Base-by-base conservation (phyloP, 2,888 invertebrate genomes). In the Bruchidius siliquastri region DNA sequence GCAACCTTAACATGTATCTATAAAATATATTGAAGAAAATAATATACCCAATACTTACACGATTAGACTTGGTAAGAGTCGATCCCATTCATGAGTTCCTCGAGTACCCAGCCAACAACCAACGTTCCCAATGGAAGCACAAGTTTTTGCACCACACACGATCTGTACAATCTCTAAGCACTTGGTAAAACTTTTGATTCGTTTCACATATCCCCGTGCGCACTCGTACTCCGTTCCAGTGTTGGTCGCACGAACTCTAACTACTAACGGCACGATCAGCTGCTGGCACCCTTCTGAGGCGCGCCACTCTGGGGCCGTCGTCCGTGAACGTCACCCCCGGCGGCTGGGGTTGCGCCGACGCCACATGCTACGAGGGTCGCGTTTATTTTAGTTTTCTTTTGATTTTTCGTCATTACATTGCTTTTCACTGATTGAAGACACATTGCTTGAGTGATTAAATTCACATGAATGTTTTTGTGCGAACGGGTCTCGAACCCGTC, bases 1-100 rank as follows among this genome's bases (percentile, higher is more conserved):
- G n/a, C n/a, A n/a, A n/a, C n/a, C n/a, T n/a, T n/a, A n/a, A n/a
- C n/a, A n/a, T n/a, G n/a, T n/a, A n/a, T n/a, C n/a, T n/a, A n/a
- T n/a, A n/a, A n/a, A n/a, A n/a, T n/a, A n/a, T n/a, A n/a, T n/a
- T n/a, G n/a, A n/a, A n/a, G n/a, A n/a, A n/a, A n/a, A n/a, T n/a
- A n/a, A 26, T 26, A 8, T 4, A 26, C 8, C 3, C 26, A 20
- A 3, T 71, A 86, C 87, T 87, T 85, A 88, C 87, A 81, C 87
- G 85, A 82, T 87, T 86, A 79, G 85, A 79, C 82, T 87, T 88
- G 79, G 88, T 88, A 81, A 87, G 84, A 84, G 87, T 87, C 84
- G 88, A 86, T 85, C 88, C 88, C 88, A 88, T 88, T 87, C 87
- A 87, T 86, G 82, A 83, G 84, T 78, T 72, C 49, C 49, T 49